Evolutionary conservation across 1,140 invertebrate genomes (phyloP), one percentile per base, ranked within the genome.

Genomic region (Aphidius ervi): DNA sequence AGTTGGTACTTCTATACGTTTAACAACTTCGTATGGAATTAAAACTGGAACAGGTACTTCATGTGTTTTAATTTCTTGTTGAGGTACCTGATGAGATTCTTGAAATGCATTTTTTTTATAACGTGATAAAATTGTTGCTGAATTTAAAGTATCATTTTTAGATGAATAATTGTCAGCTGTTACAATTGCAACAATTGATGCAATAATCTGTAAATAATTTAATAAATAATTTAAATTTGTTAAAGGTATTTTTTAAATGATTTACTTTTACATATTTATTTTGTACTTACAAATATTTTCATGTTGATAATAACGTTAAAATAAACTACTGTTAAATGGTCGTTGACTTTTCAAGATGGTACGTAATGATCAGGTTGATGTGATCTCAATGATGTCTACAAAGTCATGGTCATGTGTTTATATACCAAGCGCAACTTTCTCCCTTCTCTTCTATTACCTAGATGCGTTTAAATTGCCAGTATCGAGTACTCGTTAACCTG

Each of bases 41-140:
- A 87, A 87, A 71, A 89, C 86, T 42, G 89, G 86, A 45, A 90
- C 83, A 4, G 84, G 82, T 3, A 90, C 82, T 63, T 87, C 85
- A 9, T 88, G 86, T 9, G 88, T 81, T 63, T 84, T 88, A 37
- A 90, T 86, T 55, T 89, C 84, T 68, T 90, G 88, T 7, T 87
- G 87, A 9, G 87, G 86, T 9, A 90, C 84, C 3, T 88, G 88
- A 71, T 90, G 88, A 0, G 88, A 88, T 56, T 90, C 85, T 8
- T 87, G 86, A 45, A 90, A 84, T 1, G 87, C 87, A 54, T 90
- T 85, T 74, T 90, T 89, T 71, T 90, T 89, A 61, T 88, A 84
- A 65, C 90, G 86, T 9, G 86, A 87, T 46, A 31, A 31, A 31
- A 89, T 84, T 20, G 87, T 86, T 58, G 88, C 85, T 0, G 86